A percentile compares a stretch with the other conserved stretches of the same genome.
phyloP scores from a whole-genome alignment of 2,888 invertebrate species.

The Stenurella melanura region DNA sequence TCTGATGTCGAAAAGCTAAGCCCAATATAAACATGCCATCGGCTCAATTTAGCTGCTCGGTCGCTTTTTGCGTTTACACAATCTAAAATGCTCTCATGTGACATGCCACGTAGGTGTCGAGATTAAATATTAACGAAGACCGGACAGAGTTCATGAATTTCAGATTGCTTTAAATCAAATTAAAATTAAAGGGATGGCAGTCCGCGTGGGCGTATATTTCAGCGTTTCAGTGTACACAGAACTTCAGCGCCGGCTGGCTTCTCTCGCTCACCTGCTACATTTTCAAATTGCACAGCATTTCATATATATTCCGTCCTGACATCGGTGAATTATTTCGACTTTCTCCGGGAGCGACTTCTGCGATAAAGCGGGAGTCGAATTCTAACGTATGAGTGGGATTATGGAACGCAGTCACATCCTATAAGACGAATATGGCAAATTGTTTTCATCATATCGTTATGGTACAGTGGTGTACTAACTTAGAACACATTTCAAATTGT shows the following conservation, averaged over 20 bases:
- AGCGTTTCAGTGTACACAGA: background rate
- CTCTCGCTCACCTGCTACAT: conserved; percentile 1
- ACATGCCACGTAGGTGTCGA: background rate
- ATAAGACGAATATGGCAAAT: background rate
- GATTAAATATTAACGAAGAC: conserved; percentile 3
- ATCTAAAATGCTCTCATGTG: too few species aligned
- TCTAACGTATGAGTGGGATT: background rate
- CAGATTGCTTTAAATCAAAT: background rate
- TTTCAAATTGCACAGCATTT: background rate
- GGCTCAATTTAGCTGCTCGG: too few species aligned
- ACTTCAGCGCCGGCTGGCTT: background rate
- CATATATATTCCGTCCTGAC: conserved; percentile 2
- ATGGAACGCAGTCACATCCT: background rate
- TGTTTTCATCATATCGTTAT: too few species aligned
- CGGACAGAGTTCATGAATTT: background rate
- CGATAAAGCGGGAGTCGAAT: background rate
- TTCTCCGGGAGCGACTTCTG: background rate
- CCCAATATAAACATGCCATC: too few species aligned
- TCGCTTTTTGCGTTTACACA: too few species aligned
- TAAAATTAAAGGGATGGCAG: conserved; percentile 1
- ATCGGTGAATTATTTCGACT: background rate
- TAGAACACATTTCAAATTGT: too few species aligned
- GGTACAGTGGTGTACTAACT: too few species aligned
- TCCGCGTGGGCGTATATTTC: background rate
- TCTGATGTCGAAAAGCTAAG: too few species aligned